phyloP scores from a whole-genome alignment of 2,113 vertebrate genomes.

The Sarotherodon lohbergeri region DNA sequence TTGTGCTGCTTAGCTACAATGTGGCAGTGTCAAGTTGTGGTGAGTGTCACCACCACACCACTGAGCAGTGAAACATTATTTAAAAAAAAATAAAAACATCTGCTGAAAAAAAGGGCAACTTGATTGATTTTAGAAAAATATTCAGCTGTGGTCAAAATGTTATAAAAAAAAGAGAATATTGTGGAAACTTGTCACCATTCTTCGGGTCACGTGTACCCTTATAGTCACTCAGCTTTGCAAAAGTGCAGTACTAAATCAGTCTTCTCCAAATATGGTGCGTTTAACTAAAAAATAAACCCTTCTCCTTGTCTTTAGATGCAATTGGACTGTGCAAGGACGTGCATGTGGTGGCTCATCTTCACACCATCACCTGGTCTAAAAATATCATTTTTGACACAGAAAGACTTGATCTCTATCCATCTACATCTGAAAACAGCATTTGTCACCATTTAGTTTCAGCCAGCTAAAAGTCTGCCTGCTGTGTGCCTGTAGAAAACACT shows the following conservation, averaged over 20 bases:
- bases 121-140: neutral
- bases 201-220: neutral
- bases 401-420: neutral
- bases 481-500: neutral
- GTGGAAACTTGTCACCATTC: neutral
- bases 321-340: neutral
- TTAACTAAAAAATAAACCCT: neutral
- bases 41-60: neutral
- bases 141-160: neutral
- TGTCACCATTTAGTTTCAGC: neutral
- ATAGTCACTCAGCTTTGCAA: neutral
- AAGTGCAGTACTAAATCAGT: neutral
- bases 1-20: neutral
- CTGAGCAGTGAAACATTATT: neutral
- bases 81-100: neutral
- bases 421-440: neutral
- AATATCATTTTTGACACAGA: neutral
- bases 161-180: neutral
- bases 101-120: neutral
- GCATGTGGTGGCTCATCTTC: neutral
- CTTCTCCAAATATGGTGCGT: neutral
- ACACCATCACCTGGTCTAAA: neutral
- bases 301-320: neutral
- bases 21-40: neutral
- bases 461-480: neutral